Evolutionary conservation across 2,113 vertebrate species (phyloP).

Genomic region (Xenopus tropicalis): DNA sequence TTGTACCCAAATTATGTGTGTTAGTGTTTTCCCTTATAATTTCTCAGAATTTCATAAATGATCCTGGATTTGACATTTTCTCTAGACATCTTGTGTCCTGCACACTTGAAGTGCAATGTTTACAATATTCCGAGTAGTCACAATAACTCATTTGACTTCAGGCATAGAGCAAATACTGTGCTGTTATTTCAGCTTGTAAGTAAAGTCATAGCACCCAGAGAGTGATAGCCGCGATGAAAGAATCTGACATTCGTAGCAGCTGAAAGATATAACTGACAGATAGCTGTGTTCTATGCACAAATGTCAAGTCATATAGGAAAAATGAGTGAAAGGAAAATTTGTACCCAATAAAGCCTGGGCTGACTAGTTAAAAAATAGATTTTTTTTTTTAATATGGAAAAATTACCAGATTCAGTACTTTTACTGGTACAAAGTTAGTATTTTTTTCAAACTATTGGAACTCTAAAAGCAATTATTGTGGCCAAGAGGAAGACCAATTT

Average conservation of each 20-base stretch:
- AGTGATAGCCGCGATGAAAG: constrained; percentile 32
- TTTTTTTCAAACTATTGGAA: too few relatives aligned
- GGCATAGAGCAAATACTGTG: constrained; percentile 16
- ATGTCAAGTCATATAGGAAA: too few relatives aligned
- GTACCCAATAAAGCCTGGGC: too few relatives aligned
- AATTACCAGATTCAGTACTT: too few relatives aligned
- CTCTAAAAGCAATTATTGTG: too few relatives aligned
- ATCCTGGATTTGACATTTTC: constrained; percentile 7
- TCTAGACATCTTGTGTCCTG: not conserved
- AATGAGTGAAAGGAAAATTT: too few relatives aligned
- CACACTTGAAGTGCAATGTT: constrained; percentile 10
- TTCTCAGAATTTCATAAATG: not conserved
- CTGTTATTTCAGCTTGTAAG: constrained; percentile 42
- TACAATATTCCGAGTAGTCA: constrained; percentile 10
- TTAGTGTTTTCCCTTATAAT: too few relatives aligned
- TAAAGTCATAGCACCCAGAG: not conserved
- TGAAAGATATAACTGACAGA: constrained; percentile 19
- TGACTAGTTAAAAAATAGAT: not conserved
- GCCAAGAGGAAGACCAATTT: too few relatives aligned
- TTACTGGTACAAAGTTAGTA: too few relatives aligned
- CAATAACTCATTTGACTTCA: constrained; percentile 33
- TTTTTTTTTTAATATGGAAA: not conserved
- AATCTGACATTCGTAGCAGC: constrained; percentile 15
- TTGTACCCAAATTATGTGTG: too few relatives aligned
- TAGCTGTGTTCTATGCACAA: too few relatives aligned